phyloP scores from a whole-genome alignment of 2,113 vertebrate species.

The Alligator mississippiensis region DNA sequence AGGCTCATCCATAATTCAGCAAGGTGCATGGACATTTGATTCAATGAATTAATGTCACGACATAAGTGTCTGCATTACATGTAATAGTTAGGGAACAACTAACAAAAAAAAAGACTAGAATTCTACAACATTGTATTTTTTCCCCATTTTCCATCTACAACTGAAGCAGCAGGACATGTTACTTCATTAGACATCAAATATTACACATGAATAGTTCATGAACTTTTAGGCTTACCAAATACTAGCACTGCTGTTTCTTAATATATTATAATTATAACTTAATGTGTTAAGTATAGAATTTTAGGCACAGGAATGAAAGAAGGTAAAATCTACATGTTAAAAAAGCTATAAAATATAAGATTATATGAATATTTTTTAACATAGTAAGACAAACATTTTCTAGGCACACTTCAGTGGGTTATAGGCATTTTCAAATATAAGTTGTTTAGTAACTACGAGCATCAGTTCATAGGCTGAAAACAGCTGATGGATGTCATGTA shows the following conservation, averaged over 20 bases:
- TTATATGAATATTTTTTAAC: not conserved
- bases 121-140: too few relatives aligned
- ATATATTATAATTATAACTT: not conserved
- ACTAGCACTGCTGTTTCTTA: not conserved
- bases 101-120: too few relatives aligned
- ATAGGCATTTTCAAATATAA: not conserved
- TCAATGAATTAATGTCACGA: too few relatives aligned
- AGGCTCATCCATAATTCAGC: too few relatives aligned
- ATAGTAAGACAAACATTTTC: not conserved
- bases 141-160: not conserved
- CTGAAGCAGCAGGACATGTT: slow-evolving; percentile 20
- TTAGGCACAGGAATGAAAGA: not conserved
- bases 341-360: not conserved
- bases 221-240: not conserved
- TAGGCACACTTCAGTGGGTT: not conserved
- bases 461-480: not conserved
- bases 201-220: not conserved
- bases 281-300: not conserved
- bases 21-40: too few relatives aligned
- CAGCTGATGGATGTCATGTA: not conserved
- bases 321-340: not conserved
- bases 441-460: not conserved
- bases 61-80: too few relatives aligned
- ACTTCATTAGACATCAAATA: not conserved
- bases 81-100: too few relatives aligned